Conservation (phyloP, 2,797 vertebrate species). For the Iguana delicatissima region DNA sequence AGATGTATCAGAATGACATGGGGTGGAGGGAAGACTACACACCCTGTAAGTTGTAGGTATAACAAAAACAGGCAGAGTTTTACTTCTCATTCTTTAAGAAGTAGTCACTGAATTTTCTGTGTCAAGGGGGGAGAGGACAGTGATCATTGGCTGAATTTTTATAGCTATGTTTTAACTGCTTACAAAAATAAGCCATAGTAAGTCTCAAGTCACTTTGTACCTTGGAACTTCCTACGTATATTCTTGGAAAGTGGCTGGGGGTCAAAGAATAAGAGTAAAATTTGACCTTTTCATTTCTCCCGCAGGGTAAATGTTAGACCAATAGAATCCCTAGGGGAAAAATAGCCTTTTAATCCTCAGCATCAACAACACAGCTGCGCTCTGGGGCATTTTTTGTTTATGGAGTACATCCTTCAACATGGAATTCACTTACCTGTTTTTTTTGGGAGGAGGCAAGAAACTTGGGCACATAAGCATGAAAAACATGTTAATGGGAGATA, state of each 20-base stretch:
- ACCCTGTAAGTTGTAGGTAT: background rate
- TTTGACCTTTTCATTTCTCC: background rate
- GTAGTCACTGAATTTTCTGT: background rate
- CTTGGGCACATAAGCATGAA: too few species aligned
- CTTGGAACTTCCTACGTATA: background rate
- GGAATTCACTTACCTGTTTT: background rate
- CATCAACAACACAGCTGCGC: background rate
- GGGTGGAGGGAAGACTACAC: background rate
- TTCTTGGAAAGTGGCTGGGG: background rate
- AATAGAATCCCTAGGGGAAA: background rate
- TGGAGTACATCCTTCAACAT: background rate
- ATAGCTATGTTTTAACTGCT: background rate
- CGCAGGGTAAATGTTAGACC: background rate
- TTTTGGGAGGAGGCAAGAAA: too few species aligned
- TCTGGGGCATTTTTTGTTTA: background rate
- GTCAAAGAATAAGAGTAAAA: background rate
- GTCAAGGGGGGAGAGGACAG: background rate
- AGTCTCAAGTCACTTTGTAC: fast-evolving
- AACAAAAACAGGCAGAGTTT: background rate
- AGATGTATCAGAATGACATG: slow-evolving; percentile 1
- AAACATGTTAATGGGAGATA: background rate
- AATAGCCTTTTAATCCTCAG: background rate
- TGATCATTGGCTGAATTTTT: background rate
- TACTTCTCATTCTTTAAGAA: background rate
- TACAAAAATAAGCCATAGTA: background rate